phyloP scores from a whole-genome alignment of 2,888 invertebrate genomes.

The Oasisia sp. region DNA sequence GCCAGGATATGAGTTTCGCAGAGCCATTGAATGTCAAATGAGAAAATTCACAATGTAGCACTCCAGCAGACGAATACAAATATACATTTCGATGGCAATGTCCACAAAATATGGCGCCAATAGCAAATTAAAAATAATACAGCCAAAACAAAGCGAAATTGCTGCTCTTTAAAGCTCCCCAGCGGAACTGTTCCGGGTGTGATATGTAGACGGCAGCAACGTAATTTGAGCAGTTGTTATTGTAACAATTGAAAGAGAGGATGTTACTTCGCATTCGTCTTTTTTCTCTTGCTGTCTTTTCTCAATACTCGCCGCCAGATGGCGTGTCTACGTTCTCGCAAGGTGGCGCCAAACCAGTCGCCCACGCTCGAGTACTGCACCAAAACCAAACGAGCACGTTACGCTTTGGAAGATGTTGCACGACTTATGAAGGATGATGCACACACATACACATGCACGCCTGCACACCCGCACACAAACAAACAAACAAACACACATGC shows the following conservation, averaged over 20 bases:
- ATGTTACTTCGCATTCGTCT: not conserved
- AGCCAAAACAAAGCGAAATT: no score
- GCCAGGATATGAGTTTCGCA: not conserved
- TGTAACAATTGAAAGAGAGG: not conserved
- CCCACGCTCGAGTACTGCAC: not conserved
- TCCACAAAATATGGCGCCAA: not conserved
- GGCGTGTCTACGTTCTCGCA: not conserved
- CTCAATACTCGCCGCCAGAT: not conserved
- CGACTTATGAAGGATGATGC: no score
- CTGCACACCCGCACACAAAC: no score
- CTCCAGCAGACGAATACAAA: not conserved
- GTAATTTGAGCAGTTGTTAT: not conserved
- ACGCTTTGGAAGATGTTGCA: not conserved
- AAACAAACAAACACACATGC: no score
- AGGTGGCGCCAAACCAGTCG: not conserved
- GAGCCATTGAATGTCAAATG: not conserved
- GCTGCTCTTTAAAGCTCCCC: not conserved
- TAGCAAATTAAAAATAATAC: not conserved
- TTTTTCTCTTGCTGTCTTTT: not conserved
- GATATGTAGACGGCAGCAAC: not conserved
- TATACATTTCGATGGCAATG: not conserved
- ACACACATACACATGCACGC: no score
- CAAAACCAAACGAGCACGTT: not conserved
- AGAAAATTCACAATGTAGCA: not conserved
- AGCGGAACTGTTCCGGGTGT: not conserved